A percentile compares a stretch with the other conserved stretches of the same genome.
These are phyloP conservation scores for Agrotis segetum DNA, from an alignment of 2,888 invertebrate genomes.

Conservation along the genomic window DNA sequence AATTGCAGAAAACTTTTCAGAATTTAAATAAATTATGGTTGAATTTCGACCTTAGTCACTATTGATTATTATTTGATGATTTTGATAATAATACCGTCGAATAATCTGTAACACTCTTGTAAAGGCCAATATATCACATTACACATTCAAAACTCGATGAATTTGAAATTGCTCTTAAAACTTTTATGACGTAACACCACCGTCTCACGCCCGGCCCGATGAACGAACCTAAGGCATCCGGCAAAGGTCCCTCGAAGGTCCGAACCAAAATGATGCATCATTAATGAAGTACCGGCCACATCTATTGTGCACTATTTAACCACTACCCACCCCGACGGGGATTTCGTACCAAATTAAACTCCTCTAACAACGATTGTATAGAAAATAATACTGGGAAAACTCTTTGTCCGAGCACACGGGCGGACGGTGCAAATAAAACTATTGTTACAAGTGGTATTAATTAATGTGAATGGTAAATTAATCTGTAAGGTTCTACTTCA, in stretches of 20 bases:
- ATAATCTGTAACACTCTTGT: neutral
- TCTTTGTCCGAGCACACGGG: slow-evolving; percentile 79
- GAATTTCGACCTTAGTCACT: too few relatives aligned
- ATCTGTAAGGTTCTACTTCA: slow-evolving; percentile 72
- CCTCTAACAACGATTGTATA: slow-evolving; percentile 79
- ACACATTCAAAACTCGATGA: slow-evolving; percentile 23
- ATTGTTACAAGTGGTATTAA: slow-evolving; percentile 83
- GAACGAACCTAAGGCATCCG: slow-evolving; percentile 76
- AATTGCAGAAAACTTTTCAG: too few relatives aligned
- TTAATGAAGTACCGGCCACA: slow-evolving; percentile 84
- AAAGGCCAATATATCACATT: slow-evolving; percentile 16
- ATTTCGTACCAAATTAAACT: slow-evolving; percentile 81
- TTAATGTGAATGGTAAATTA: slow-evolving; percentile 83
- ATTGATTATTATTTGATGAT: too few relatives aligned
- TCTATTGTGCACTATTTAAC: slow-evolving; percentile 90
- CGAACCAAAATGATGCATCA: slow-evolving; percentile 83
- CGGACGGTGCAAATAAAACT: slow-evolving; percentile 83
- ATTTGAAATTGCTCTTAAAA: slow-evolving; percentile 45
- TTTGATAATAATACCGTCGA: neutral
- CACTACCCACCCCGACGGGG: slow-evolving; percentile 77
- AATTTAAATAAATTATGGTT: too few relatives aligned
- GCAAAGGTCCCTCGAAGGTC: slow-evolving; percentile 80
- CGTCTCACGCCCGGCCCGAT: slow-evolving; percentile 63
- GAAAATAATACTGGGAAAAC: slow-evolving; percentile 82
- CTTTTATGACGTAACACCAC: slow-evolving; percentile 51